Evolutionary conservation across 2,113 vertebrate genomes (phyloP).

Genomic region (Psittacara wagleri): DNA sequence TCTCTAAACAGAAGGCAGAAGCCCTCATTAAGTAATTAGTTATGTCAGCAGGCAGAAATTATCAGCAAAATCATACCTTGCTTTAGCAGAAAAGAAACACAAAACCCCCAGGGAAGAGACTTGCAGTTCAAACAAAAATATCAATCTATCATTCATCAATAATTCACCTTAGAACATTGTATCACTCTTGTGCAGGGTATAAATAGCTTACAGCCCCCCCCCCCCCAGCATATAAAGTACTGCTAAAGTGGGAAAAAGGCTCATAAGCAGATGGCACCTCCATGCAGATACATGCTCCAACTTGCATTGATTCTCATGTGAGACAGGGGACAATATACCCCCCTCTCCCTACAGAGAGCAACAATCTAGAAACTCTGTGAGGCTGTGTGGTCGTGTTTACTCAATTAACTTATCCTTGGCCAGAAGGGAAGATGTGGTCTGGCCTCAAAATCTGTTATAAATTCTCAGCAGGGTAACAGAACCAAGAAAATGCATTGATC

Average conservation of each 20-base stretch:
- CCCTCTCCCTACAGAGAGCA: not conserved
- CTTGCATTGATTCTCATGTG: not conserved
- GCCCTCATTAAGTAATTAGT: conserved; percentile 41
- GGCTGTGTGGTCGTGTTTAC: not conserved
- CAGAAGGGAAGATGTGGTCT: not conserved
- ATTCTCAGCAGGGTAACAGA: not conserved
- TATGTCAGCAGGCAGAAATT: conserved; percentile 9
- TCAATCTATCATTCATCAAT: not conserved
- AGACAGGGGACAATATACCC: not conserved
- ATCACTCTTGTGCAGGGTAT: not conserved
- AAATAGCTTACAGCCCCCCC: not conserved
- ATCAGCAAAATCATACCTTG: conserved; percentile 4
- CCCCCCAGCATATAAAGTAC: not conserved
- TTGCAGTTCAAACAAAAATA: not conserved
- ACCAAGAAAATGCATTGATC: conserved; percentile 9
- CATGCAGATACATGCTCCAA: accelerated
- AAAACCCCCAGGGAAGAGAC: accelerated
- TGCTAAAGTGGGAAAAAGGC: not conserved
- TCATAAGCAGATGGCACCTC: not conserved
- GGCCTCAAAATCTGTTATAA: not conserved
- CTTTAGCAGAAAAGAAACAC: not conserved
- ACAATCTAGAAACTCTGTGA: not conserved
- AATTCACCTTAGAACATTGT: not conserved
- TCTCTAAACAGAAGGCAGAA: conserved; percentile 30
- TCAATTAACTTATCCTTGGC: not conserved